Percentiles rank a stretch among this genome's conserved stretches.
phyloP scores from a whole-genome alignment of 1,140 invertebrate species.

The Globodera rostochiensis region DNA sequence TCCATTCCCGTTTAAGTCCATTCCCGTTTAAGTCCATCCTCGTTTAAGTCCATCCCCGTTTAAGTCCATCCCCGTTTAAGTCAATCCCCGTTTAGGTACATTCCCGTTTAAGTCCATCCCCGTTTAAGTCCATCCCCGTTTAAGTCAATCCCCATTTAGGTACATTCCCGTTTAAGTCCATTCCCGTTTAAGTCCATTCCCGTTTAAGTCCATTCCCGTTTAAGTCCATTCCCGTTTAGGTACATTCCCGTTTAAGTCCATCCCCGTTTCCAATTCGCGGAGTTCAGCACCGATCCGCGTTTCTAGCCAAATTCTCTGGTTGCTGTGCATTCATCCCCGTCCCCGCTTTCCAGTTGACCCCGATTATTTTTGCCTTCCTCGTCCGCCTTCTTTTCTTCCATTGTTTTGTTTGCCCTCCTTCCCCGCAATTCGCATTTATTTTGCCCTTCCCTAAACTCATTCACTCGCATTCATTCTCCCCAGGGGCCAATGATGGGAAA shows the following conservation, averaged over 20 bases:
- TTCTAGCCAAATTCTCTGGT: not conserved
- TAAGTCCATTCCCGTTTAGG: too few species aligned
- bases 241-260: too few species aligned
- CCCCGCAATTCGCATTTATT: not conserved
- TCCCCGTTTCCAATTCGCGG: not conserved
- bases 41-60: not conserved
- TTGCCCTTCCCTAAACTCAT: not conserved
- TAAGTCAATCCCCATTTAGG: too few species aligned
- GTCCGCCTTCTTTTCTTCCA: not conserved
- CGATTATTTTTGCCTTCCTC: not conserved
- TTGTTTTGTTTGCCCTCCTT: not conserved
- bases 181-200: too few species aligned
- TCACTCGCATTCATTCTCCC: not conserved
- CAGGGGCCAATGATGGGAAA: slow-evolving; percentile 1
- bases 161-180: too few species aligned
- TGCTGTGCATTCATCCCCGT: not conserved
- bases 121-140: too few species aligned
- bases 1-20: not conserved
- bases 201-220: too few species aligned
- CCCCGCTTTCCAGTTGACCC: not conserved
- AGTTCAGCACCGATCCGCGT: not conserved
- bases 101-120: too few species aligned
- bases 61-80: not conserved
- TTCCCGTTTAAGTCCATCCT: not conserved
- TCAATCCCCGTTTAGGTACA: not conserved